Base-by-base conservation (phyloP, 2,888 invertebrate species). In the Cerastis rubricosa region DNA sequence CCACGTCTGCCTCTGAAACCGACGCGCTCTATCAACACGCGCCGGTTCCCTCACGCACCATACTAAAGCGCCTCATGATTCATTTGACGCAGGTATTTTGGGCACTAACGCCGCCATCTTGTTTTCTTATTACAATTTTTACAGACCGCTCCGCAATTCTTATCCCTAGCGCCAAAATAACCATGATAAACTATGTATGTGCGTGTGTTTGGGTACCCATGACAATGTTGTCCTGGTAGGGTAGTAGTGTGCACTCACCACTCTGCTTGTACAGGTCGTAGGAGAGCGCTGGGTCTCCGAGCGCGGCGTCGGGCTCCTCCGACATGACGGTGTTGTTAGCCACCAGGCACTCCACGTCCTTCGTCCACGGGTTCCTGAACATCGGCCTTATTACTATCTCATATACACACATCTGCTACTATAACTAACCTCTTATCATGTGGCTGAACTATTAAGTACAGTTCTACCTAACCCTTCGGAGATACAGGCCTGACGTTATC, bases 321-420 rank as follows among this genome's bases (percentile, higher is more conserved):
- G 87, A 65, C 78, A 98, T 97, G 67, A 98, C 97, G 0, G 98
- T 98, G 95, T 99, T 99, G 93, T 98, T 98, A 0, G 99, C 98
- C 85, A 99, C 98, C 84, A 99, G 97, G 92, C 98, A 99, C 91
- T 99, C 99, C 81, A 99, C 98, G 91, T 99, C 99, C 79, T 99
- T 99, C 1, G 99, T 99, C 99, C 99, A 99, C 0, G 99, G 99
- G 95, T 99, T 99, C 89, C 96, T 96, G 64, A 59, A 73, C 40
- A 51, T 29, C 9, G 35, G n/a, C 12, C n/a, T n/a, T 47, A 51
- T 84, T 79, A 79, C n/a, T 45, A 78, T 35, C 19, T 61, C 14
- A 45, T 54, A 22, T 14, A 66, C n/a, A 51, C 35, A 45, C n/a
- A 25, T 57, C 57, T 57, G 14, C 25, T 12, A 54, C n/a, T n/a